Conservation (phyloP, 2,888 invertebrate genomes). For the Acanthosepion lycidas region DNA sequence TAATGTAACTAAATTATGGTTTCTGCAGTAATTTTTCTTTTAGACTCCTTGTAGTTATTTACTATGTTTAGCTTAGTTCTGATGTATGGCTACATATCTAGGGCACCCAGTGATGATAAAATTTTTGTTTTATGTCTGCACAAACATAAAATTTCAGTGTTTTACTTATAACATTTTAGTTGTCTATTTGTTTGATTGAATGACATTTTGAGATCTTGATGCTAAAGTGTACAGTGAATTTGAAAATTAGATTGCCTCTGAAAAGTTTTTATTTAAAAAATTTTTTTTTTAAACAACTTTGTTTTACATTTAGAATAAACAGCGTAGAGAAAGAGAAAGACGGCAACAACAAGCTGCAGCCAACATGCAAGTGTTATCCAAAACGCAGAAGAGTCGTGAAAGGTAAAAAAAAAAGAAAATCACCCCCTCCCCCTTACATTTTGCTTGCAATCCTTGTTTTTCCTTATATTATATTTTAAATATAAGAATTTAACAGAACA, state of each 20-base stretch:
- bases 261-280: background rate
- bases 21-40: no score
- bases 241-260: background rate
- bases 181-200: background rate
- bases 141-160: background rate
- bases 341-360: conserved; percentile 77
- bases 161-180: background rate
- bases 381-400: conserved; percentile 83
- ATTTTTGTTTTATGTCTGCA: no score
- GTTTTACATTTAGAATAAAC: conserved; percentile 74
- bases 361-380: conserved; percentile 84
- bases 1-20: no score
- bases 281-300: background rate
- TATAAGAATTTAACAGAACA: background rate
- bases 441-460: background rate
- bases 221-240: background rate
- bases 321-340: conserved; percentile 83
- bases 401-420: conserved; percentile 62
- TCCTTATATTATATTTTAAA: background rate
- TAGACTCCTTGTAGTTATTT: no score
- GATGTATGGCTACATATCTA: no score
- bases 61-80: no score
- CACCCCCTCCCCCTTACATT: background rate
- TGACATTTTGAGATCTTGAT: background rate
- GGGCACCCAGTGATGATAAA: no score